Conservation (phyloP, 2,797 vertebrate genomes). For the Protonibea diacanthus region DNA sequence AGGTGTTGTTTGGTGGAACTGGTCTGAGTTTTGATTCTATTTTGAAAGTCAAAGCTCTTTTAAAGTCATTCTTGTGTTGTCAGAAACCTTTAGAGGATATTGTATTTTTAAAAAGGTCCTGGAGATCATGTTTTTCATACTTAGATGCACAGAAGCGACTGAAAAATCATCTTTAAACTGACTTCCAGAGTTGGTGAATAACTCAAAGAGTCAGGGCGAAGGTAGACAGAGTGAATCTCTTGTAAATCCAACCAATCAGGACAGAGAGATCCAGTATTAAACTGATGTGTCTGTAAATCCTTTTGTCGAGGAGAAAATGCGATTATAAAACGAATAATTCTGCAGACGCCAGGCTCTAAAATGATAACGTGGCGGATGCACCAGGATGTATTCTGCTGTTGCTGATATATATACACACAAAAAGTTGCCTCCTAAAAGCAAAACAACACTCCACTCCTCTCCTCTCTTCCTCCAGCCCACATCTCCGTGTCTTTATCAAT, state of each 20-base stretch:
- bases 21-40: neutral
- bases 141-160: neutral
- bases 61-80: neutral
- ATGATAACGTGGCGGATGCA: neutral
- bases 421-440: neutral
- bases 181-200: neutral
- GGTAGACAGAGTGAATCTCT: neutral
- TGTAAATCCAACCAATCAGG: neutral
- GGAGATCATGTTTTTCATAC: neutral
- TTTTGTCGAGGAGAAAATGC: neutral
- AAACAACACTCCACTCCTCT: neutral
- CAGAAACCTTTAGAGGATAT: neutral
- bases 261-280: neutral
- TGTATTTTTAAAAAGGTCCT: neutral
- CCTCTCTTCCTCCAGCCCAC: neutral
- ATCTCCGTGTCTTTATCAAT: conserved; percentile 23
- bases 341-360: neutral
- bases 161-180: neutral
- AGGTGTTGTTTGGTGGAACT: neutral
- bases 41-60: neutral
- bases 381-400: neutral
- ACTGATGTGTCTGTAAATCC: neutral
- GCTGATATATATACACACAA: neutral
- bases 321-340: neutral
- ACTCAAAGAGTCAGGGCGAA: neutral